A percentile compares a stretch with the other conserved stretches of the same genome.
Evolutionary conservation across 1,140 invertebrate species (phyloP).

Genomic region (Pseudachorutes palmiensis): DNA sequence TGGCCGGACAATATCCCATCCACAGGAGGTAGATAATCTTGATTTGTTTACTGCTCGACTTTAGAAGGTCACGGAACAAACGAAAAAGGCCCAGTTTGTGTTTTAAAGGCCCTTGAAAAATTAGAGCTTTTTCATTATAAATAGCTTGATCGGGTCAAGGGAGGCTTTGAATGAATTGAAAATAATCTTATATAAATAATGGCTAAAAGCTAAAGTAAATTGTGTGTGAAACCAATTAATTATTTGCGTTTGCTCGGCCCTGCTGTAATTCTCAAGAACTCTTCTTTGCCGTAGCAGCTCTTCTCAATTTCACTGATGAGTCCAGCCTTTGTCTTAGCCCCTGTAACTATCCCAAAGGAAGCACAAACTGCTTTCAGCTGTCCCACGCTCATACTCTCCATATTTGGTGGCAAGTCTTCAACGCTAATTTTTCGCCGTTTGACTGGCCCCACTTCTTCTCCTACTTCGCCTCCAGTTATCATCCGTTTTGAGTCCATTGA

Average conservation of each 20-base stretch:
- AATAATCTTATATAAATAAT: too few relatives aligned
- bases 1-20: too few relatives aligned
- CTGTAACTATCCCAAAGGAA: constrained; percentile 15
- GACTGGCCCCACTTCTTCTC: not conserved
- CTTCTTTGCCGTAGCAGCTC: constrained; percentile 6
- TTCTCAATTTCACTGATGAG: constrained; percentile 23
- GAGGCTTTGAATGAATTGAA: too few relatives aligned
- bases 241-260: constrained; percentile 12
- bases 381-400: constrained; percentile 23
- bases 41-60: too few relatives aligned
- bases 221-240: too few relatives aligned
- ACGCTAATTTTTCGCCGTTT: not conserved
- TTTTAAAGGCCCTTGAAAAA: too few relatives aligned
- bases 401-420: constrained; percentile 20
- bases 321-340: constrained; percentile 13
- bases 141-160: too few relatives aligned
- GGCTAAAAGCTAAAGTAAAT: too few relatives aligned
- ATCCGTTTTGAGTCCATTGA: constrained; percentile 17
- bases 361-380: constrained; percentile 20
- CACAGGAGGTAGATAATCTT: too few relatives aligned
- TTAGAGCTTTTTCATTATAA: too few relatives aligned
- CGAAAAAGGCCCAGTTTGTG: too few relatives aligned
- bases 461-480: constrained; percentile 14
- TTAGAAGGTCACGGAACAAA: too few relatives aligned
- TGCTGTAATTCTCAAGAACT: constrained; percentile 10